Evolutionary conservation across 2,888 invertebrate species (phyloP).

Genomic region (Troides helena): DNA sequence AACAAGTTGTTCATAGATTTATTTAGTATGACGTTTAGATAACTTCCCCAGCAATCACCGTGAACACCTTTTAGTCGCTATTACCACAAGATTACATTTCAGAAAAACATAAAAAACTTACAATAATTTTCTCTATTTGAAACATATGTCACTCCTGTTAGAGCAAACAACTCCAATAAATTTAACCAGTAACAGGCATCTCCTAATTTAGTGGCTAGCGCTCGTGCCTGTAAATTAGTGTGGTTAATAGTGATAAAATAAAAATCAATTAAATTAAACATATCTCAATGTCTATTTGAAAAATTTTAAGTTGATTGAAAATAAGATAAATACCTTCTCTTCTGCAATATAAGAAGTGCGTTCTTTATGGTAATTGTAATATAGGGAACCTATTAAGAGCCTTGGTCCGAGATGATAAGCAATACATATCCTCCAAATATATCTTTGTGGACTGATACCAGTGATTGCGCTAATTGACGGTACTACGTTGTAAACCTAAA

Average conservation of each 20-base stretch:
- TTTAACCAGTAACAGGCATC: constrained; percentile 90
- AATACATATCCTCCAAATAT: constrained; percentile 95
- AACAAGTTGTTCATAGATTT: too few relatives aligned
- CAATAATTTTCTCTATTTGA: constrained; percentile 97
- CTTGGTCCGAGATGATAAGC: constrained; percentile 95
- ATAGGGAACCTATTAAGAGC: constrained; percentile 92
- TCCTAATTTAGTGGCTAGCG: constrained; percentile 82
- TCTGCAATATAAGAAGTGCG: constrained; percentile 81
- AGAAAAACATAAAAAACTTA: constrained; percentile 77
- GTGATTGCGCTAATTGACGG: constrained; percentile 98
- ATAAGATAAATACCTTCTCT: constrained; percentile 57
- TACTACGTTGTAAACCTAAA: constrained; percentile 94
- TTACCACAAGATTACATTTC: neutral
- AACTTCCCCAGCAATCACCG: too few relatives aligned
- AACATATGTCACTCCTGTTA: constrained; percentile 96
- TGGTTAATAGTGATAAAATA: neutral
- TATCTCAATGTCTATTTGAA: neutral
- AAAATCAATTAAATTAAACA: neutral
- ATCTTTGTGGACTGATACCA: constrained; percentile 94
- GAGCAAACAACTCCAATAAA: constrained; percentile 89
- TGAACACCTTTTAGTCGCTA: too few relatives aligned
- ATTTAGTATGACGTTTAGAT: too few relatives aligned
- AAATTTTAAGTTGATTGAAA: neutral
- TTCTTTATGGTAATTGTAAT: constrained; percentile 89
- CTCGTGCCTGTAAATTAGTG: constrained; percentile 64